Evolutionary conservation across 2,797 vertebrate species (phyloP), one percentile per base, ranked within the genome.

Genomic region (Presbytis comata): DNA sequence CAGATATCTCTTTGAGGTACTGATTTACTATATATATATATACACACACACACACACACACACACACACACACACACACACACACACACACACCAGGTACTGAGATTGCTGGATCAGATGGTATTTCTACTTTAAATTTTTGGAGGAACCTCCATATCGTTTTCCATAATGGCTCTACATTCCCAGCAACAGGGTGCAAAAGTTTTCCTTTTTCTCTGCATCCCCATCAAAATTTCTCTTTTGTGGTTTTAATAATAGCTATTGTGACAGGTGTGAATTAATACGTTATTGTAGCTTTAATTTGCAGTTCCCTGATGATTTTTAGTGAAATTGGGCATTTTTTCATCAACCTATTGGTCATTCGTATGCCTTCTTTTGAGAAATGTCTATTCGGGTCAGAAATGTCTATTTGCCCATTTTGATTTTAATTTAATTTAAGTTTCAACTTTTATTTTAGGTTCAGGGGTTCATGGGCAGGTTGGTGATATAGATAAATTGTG

Each of bases 31-130:
- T 48, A 48, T 5, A 14, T 41, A 41, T 41, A 41, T 41, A 41
- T 41, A 39, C 48, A 48, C 48, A 48, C 46, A 46, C 46, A 46
- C 44, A 46, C 10, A 46, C 46, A 12, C 46, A 46, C 13, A 14
- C 12, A 48, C 46, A 48, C 13, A 48, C 13, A 48, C 1, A 48
- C 0, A 48, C 0, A 48, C 1, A 16, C 5, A 50, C 14, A 50
- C 14, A 50, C 48, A 48, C 48, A 48, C 48, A 48, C 48, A 48
- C 14, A 48, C 16, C 30, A 67, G 17, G 61, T 67, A 67, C 61
- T 67, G 61, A 17, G 33, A 67, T n/a, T 67, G 61, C 16, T 19
- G 33, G 33, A 67, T 67, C 30, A 19, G 61, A n/a, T n/a, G 7
- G 61, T 67, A 67, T 33, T 67, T 67, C 61, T 67, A 19, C 17